phyloP scores from a whole-genome alignment of 2,888 invertebrate genomes.

The Aleiodes alternator region DNA sequence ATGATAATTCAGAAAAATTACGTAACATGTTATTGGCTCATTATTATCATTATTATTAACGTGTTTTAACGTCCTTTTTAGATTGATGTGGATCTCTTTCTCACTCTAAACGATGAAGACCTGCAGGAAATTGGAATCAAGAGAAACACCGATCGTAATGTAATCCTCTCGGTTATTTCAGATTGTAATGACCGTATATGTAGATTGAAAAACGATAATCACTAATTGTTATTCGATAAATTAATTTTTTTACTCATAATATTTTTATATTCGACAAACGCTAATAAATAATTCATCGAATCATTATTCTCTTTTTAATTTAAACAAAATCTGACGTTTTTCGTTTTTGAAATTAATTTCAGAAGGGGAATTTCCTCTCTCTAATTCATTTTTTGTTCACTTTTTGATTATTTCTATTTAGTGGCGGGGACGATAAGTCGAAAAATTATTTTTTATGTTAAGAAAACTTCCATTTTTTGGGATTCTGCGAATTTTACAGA shows the following conservation, averaged over 20 bases:
- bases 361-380: not conserved
- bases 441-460: too few species aligned
- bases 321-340: too few species aligned
- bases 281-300: too few species aligned
- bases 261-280: not conserved
- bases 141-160: slow-evolving; percentile 62
- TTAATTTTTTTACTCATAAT: not conserved
- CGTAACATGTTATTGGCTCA: not conserved
- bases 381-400: not conserved
- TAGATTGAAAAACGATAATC: slow-evolving; percentile 37
- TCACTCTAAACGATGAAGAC: slow-evolving; percentile 66
- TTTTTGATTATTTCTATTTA: too few species aligned
- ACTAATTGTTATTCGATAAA: slow-evolving; percentile 4
- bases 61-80: slow-evolving; percentile 54
- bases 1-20: not conserved
- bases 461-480: too few species aligned
- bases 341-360: too few species aligned
- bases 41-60: slow-evolving; percentile 9
- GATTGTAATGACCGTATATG: slow-evolving; percentile 56
- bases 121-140: slow-evolving; percentile 69
- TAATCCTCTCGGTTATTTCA: slow-evolving; percentile 60
- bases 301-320: too few species aligned
- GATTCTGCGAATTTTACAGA: too few species aligned
- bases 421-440: too few species aligned
- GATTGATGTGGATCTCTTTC: slow-evolving; percentile 71